Base-by-base conservation (phyloP, 2,113 vertebrate genomes). In the Aegithalos caudatus region DNA sequence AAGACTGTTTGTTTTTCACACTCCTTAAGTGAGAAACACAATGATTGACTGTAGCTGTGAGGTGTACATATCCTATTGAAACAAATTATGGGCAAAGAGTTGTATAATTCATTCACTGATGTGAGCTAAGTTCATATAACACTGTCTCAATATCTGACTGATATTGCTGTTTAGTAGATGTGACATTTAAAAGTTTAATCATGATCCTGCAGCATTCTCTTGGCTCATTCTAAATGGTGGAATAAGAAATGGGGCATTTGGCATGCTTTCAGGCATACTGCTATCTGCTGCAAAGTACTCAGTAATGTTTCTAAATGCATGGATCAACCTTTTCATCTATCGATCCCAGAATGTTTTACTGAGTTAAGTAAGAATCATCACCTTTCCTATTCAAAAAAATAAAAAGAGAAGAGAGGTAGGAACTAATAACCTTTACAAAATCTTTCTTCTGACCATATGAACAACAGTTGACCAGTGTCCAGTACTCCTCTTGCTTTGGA, bases 111-210 rank as follows among this genome's bases (percentile, higher is more conserved):
- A 92, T 90, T 90, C 90, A 62, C 64, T 90, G 94, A 78, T 92
- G 91, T 89, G 89, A 92, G 50, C 72, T 93, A 91, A 94, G 73
- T 94, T 96, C 93, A 92, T 97, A 71, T 81, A 96, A 61, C 88
- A 88, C 91, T 94, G 91, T 95, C 92, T 86, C 84, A 83, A 33
- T 85, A 65, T 81, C 92, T 97, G 96, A 97, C 91, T 85, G 93
- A 94, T 96, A 79, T 11, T 90, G 78, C 81, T 93, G 81, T 74
- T 90, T 88, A 74, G 94, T 42, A 77, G 94, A 88, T 88, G 60
- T 94, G 96, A 79, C 94, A 96, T 97, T 97, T 96, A 76, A 97
- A 95, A 92, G 92, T 96, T 92, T 95, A 95, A 96, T 97, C 82
- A 91, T 93, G 92, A 91, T 89, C 87, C 90, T 94, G 88, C 62